These are phyloP conservation scores for Neomonachus schauinslandi DNA, from an alignment of 2,113 vertebrate genomes.

Conservation along the genomic window DNA sequence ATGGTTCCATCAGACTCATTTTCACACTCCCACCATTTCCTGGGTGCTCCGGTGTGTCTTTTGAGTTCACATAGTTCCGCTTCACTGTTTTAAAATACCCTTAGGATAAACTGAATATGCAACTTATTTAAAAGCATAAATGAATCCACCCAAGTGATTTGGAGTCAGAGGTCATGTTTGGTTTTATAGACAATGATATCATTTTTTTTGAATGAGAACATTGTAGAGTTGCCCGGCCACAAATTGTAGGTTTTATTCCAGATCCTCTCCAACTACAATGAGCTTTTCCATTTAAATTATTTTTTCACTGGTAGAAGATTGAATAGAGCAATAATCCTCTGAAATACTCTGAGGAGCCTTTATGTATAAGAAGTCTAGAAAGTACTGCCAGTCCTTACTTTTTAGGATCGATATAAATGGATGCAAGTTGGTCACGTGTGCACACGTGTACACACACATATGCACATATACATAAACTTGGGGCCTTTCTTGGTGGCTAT, in stretches of 20 bases:
- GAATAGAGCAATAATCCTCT: neutral
- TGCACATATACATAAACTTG: rapidly evolving
- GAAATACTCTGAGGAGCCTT: neutral
- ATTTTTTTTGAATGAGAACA: neutral
- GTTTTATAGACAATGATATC: neutral
- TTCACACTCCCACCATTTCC: neutral
- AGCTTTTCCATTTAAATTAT: neutral
- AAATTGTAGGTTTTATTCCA: neutral
- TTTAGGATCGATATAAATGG: neutral
- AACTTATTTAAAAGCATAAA: neutral
- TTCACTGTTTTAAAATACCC: neutral
- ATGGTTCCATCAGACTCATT: neutral
- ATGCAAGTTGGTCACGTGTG: rapidly evolving
- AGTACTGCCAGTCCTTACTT: neutral
- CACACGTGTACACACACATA: rapidly evolving
- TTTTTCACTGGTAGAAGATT: neutral
- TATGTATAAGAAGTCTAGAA: neutral
- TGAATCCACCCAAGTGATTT: neutral
- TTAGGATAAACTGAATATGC: neutral
- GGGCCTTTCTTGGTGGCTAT: neutral
- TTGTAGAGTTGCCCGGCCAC: rapidly evolving
- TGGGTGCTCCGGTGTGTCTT: neutral
- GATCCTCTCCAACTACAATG: neutral
- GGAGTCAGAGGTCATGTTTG: neutral
- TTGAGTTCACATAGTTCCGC: neutral